phyloP scores from a whole-genome alignment of 2,797 vertebrate genomes.

The Tragelaphus oryx region DNA sequence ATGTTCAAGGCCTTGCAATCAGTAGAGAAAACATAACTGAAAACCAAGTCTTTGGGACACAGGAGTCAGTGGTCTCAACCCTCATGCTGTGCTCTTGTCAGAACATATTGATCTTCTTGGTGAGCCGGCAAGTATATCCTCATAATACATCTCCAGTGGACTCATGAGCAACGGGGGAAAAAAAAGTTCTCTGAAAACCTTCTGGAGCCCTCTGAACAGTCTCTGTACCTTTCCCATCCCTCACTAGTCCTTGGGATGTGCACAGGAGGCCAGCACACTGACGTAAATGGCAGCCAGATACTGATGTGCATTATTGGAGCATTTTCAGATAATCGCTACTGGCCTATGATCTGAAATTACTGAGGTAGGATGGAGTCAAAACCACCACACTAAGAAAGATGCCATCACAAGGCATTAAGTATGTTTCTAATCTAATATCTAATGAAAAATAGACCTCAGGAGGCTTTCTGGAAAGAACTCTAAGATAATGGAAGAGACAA shows the following conservation, averaged over 20 bases:
- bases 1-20: not conserved
- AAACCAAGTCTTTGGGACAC: not conserved
- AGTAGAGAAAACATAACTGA: no score
- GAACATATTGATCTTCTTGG: not conserved
- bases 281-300: not conserved
- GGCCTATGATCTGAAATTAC: not conserved
- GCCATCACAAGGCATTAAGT: not conserved
- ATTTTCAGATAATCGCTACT: not conserved
- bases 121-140: not conserved
- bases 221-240: no score
- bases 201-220: not conserved
- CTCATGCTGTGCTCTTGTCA: fast-evolving
- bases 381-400: not conserved
- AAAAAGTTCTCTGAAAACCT: not conserved
- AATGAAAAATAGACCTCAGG: not conserved
- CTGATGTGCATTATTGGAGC: fast-evolving
- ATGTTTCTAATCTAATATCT: slow-evolving; percentile 25
- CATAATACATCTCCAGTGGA: not conserved
- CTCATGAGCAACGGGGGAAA: not conserved
- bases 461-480: slow-evolving; percentile 7
- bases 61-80: not conserved
- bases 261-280: not conserved
- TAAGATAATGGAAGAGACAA: not conserved
- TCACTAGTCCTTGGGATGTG: not conserved
- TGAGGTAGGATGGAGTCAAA: not conserved